Evolutionary conservation across 2,888 invertebrate genomes (phyloP), one percentile per base, ranked within the genome.

Genomic region (Rhingia campestris): DNA sequence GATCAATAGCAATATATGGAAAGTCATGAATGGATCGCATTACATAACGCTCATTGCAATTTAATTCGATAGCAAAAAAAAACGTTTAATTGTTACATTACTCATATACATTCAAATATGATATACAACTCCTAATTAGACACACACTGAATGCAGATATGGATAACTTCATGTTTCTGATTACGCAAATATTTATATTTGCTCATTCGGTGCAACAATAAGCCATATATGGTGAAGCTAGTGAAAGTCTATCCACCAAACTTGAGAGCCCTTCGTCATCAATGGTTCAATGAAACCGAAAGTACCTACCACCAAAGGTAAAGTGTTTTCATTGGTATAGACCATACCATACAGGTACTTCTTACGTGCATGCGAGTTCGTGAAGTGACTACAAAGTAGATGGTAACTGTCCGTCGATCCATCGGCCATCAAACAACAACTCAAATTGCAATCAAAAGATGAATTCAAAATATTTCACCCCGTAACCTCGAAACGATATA

Each of bases 141-240:
- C 12, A 79, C 37, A 49, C 54, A 73, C 47, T 63, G 49, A 41
- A 45, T 39, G 22, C 59, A 64, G 9, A 30, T 30, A 63, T 66
- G 30, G 39, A 6, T 61, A 54, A 6, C 35, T 22, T 51, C 58
- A 4, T 63, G 67, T 67, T 63, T 33, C 56, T 56, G 22, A 9
- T 39, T 54, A n/a, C 32, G 73, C 77, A 51, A 73, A 82, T 82
- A 82, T 77, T 82, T 63, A 56, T 73, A 53, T 14, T 43, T 56
- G 22, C 5, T 22, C 22, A 39, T 6, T 49, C 22, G 56, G 54
- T 56, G 54, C 54, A 72, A 66, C 33, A n/a, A 37, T 4, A n/a
- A 10, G 33, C 12, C 32, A 35, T 41, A 59, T 37, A 66, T 43
- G 54, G 61, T 41, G 30, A 37, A 22, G 35, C 9, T 39, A 30